Percentiles rank a stretch among this genome's conserved stretches.
phyloP scores from a whole-genome alignment of 2,113 vertebrate species.

The Salvator merianae region DNA sequence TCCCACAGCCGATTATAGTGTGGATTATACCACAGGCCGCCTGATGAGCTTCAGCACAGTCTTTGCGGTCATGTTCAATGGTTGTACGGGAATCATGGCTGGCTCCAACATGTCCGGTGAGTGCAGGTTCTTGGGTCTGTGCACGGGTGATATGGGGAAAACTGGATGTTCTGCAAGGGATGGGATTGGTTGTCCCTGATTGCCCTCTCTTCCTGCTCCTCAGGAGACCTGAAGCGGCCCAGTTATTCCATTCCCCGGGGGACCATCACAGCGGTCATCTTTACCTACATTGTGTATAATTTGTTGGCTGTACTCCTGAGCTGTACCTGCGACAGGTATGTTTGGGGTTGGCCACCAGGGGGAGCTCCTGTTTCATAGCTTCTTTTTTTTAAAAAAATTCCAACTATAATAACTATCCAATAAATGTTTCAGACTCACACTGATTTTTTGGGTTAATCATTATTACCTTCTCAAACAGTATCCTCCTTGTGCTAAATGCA shows the following conservation, averaged over 20 bases:
- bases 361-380: background rate
- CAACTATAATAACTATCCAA: too few relatives aligned
- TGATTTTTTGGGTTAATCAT: too few relatives aligned
- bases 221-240: constrained; percentile 87
- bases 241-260: constrained; percentile 90
- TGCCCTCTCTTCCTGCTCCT: background rate
- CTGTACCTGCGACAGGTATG: constrained; percentile 87
- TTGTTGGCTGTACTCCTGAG: constrained; percentile 82
- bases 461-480: too few relatives aligned
- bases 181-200: too few relatives aligned
- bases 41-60: constrained; percentile 84
- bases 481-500: too few relatives aligned
- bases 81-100: constrained; percentile 90
- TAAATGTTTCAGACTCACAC: too few relatives aligned
- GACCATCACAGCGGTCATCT: constrained; percentile 89
- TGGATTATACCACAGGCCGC: constrained; percentile 82
- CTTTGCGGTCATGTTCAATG: constrained; percentile 90
- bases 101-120: constrained; percentile 90
- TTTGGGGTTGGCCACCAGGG: background rate
- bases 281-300: constrained; percentile 90
- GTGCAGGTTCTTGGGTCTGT: background rate
- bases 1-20: constrained; percentile 72
- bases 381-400: too few relatives aligned
- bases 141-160: too few relatives aligned
- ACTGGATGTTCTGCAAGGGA: too few relatives aligned